phyloP scores from a whole-genome alignment of 30 jellyfish, hydroid and myxozoan genomes.

The Chironex yamaguchii region DNA sequence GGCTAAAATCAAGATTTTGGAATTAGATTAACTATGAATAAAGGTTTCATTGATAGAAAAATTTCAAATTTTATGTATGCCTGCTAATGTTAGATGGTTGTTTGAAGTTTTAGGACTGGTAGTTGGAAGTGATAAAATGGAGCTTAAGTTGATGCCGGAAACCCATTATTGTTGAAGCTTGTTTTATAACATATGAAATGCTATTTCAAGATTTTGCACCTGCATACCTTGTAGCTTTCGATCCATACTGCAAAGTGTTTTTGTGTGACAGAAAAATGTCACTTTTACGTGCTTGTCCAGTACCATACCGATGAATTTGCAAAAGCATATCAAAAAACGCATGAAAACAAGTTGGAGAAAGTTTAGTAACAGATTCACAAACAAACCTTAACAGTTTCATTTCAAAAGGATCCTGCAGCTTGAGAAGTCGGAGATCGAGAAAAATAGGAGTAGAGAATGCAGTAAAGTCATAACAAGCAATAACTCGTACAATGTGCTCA shows the following conservation, averaged over 20 bases:
- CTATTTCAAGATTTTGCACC: constrained; percentile 53
- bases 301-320: constrained; percentile 36
- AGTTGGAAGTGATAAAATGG: neutral
- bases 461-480: too few species aligned
- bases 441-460: constrained; percentile 18
- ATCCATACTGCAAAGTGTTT: constrained; percentile 30
- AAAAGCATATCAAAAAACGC: constrained; percentile 25
- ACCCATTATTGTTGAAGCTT: constrained; percentile 9
- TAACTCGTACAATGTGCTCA: too few species aligned
- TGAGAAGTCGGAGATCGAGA: constrained; percentile 9
- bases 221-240: constrained; percentile 26
- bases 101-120: constrained; percentile 2
- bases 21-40: constrained; percentile 33
- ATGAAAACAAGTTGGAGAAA: constrained; percentile 22
- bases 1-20: constrained; percentile 6
- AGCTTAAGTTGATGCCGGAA: constrained; percentile 9
- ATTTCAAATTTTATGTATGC: constrained; percentile 13
- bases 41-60: neutral
- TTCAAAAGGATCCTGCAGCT: neutral
- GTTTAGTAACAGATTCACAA: constrained; percentile 22
- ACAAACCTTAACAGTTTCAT: constrained; percentile 17
- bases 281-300: constrained; percentile 51
- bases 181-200: constrained; percentile 31
- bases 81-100: constrained; percentile 17
- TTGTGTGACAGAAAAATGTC: constrained; percentile 26